phyloP scores from a whole-genome alignment of 35 echinoderm and acorn worm genomes.

The Apostichopus japonicus region DNA sequence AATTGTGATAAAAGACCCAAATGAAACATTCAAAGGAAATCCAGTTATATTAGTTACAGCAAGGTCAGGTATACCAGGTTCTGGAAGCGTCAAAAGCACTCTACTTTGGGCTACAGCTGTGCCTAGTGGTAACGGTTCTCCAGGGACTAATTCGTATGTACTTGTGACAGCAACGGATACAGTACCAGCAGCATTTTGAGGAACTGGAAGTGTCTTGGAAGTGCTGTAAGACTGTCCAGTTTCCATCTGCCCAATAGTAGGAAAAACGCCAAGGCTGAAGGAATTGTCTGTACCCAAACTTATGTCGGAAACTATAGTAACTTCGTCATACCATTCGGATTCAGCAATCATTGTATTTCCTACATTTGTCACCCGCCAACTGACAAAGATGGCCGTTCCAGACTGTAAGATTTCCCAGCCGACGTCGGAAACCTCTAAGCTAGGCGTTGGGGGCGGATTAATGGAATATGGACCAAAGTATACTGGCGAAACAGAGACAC shows the following conservation, averaged over 20 bases:
- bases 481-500: not conserved
- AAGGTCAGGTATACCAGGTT: not conserved
- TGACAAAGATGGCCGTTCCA: conserved; percentile 8
- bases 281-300: too few relatives aligned
- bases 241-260: conserved; percentile 34
- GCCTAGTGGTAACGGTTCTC: not conserved
- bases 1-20: conserved; percentile 16
- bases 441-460: conserved; percentile 28
- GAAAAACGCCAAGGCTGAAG: not conserved
- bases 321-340: conserved; percentile 38
- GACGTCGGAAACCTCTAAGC: conserved; percentile 18
- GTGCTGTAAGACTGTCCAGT: conserved; percentile 9
- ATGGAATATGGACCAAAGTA: not conserved
- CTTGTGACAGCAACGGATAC: not conserved
- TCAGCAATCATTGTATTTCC: conserved; percentile 44
- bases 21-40: conserved; percentile 43
- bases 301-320: not conserved
- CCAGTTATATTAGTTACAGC: not conserved
- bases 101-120: not conserved
- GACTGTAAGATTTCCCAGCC: not conserved
- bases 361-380: conserved; percentile 36
- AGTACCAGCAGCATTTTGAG: conserved; percentile 25
- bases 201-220: conserved; percentile 19
- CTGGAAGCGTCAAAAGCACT: not conserved
- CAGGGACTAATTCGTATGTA: conserved; percentile 16